A percentile compares a stretch with the other conserved stretches of the same genome.
Conservation (phyloP, 2,888 invertebrate genomes). For the Molanna angustata region DNA sequence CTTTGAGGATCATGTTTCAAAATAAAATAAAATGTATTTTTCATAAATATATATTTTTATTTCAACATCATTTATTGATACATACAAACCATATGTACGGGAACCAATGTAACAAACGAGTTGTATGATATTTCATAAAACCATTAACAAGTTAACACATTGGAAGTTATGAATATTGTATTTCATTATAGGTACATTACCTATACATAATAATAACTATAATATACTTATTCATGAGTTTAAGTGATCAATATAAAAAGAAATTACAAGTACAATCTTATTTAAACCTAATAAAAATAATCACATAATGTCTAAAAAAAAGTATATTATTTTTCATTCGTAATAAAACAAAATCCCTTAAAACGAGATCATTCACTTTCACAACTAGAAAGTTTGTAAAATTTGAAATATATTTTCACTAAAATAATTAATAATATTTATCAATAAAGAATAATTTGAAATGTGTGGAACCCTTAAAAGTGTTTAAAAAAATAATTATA, state of each 20-base stretch:
- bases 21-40: constrained; percentile 9
- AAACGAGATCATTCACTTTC: constrained; percentile 55
- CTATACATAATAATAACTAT: constrained; percentile 17
- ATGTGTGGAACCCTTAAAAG: no score
- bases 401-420: neutral
- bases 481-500: no score
- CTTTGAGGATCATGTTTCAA: no score
- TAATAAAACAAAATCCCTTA: constrained; percentile 48
- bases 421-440: neutral
- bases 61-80: constrained; percentile 60
- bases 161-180: no score
- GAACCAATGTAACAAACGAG: no score
- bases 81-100: no score
- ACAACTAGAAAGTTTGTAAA: constrained; percentile 21
- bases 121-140: no score
- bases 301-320: constrained; percentile 42
- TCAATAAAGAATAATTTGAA: no score
- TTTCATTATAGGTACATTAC: no score
- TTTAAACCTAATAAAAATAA: constrained; percentile 47
- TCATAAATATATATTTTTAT: constrained; percentile 49
- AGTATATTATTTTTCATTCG: constrained; percentile 22
- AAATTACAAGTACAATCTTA: constrained; percentile 22
- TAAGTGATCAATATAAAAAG: constrained; percentile 25
- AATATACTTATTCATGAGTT: constrained; percentile 21
- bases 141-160: no score